A percentile compares a stretch with the other conserved stretches of the same genome.
phyloP scores from a whole-genome alignment of 1,140 invertebrate genomes.

The Ceratina japonica region DNA sequence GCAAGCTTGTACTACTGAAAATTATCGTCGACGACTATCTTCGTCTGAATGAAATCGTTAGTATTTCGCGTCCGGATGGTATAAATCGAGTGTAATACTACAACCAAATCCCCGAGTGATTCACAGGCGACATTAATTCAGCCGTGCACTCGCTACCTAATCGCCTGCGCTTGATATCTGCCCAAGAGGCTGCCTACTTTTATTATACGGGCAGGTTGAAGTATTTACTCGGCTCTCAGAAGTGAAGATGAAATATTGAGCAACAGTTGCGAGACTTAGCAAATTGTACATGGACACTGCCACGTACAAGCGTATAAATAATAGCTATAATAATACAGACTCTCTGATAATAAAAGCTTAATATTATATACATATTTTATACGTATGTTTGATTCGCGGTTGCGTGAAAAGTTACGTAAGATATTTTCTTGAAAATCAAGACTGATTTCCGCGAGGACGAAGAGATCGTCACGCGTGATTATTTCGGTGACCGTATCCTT shows the following conservation, averaged over 20 bases:
- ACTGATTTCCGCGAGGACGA: background rate
- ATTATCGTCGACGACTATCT: no score
- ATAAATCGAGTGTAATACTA: slow-evolving; percentile 13
- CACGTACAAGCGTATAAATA: background rate
- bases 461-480: background rate
- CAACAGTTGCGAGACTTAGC: background rate
- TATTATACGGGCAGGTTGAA: background rate
- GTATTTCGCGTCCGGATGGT: no score
- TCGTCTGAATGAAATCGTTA: no score
- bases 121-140: slow-evolving; percentile 26
- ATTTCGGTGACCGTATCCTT: background rate
- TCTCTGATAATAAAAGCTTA: no score
- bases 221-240: slow-evolving; percentile 12
- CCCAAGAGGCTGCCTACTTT: background rate
- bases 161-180: background rate
- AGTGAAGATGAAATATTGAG: background rate
- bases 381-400: no score
- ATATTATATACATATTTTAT: no score
- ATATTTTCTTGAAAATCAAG: background rate
- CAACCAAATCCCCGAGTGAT: slow-evolving; percentile 34
- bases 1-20: no score
- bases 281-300: background rate
- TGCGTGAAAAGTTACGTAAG: no score
- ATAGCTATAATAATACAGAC: background rate
- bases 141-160: background rate